Percentiles rank a stretch among this genome's conserved stretches.
Evolutionary conservation across 2,888 invertebrate species (phyloP).

Genomic region (Cenopis cana): DNA sequence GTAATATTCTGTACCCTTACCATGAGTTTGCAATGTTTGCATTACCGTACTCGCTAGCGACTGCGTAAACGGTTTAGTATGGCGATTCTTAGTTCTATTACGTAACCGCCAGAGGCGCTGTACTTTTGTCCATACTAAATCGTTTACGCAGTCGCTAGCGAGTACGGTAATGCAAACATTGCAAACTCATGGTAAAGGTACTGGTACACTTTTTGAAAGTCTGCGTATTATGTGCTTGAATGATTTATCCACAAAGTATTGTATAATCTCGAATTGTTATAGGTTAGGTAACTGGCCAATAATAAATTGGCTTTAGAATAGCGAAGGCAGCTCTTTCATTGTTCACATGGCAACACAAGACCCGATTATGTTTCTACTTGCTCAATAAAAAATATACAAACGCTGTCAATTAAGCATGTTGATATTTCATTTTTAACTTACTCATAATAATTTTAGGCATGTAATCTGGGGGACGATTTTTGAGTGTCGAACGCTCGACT

Average conservation of each 20-base stretch:
- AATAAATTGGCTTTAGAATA: slow-evolving; percentile 24
- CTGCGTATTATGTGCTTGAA: slow-evolving; percentile 17
- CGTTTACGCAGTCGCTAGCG: no score
- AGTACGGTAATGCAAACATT: no score
- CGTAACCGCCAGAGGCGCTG: no score
- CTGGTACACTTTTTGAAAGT: neutral
- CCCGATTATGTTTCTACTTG: slow-evolving; percentile 41
- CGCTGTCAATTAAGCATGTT: slow-evolving; percentile 52
- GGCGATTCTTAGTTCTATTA: no score
- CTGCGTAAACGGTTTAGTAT: no score
- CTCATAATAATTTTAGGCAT: slow-evolving; percentile 26
- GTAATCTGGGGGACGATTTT: no score
- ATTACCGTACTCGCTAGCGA: no score
- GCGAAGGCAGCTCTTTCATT: slow-evolving; percentile 19
- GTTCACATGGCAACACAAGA: slow-evolving; percentile 19
- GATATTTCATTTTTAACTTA: slow-evolving; percentile 26
- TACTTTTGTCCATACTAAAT: no score
- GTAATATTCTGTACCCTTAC: no score
- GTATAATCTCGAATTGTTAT: slow-evolving; percentile 27
- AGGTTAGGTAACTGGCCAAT: slow-evolving; percentile 7
- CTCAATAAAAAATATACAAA: slow-evolving; percentile 44
- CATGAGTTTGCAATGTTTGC: no score
- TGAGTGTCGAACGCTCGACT: no score
- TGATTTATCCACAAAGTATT: slow-evolving; percentile 15
- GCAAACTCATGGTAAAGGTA: no score